phyloP scores from a whole-genome alignment of 2,797 vertebrate species.

The Brachyalestes nurse region DNA sequence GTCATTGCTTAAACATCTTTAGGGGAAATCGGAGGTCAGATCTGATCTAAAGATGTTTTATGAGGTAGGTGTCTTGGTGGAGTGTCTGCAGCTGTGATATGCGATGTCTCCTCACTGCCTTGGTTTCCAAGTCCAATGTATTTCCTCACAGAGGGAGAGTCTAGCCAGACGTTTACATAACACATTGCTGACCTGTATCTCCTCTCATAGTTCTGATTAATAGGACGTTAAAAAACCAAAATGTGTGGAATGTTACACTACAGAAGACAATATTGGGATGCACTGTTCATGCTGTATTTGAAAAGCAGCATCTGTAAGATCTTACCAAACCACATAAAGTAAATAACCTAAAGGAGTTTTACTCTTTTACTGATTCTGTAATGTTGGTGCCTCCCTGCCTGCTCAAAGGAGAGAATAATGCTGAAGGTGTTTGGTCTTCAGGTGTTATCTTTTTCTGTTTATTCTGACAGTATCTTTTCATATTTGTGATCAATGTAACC shows the following conservation, averaged over 20 bases:
- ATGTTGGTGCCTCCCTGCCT: too few relatives aligned
- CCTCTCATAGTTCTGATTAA: background rate
- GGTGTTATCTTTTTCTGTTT: background rate
- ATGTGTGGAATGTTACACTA: background rate
- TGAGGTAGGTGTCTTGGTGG: background rate
- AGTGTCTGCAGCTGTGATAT: conserved; percentile 18
- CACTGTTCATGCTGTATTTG: background rate
- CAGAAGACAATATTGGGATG: background rate
- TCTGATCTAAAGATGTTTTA: background rate
- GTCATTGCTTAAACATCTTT: background rate
- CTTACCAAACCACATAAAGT: background rate
- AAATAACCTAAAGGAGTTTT: background rate
- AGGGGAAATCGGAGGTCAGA: background rate
- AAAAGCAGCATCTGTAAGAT: background rate
- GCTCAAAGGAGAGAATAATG: background rate
- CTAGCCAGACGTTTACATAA: conserved; percentile 18
- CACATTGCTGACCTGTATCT: conserved; percentile 28
- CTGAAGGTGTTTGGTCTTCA: background rate
- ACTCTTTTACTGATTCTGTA: background rate
- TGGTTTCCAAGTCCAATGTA: conserved; percentile 20
- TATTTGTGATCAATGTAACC: too few relatives aligned
- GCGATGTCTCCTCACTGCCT: conserved; percentile 9
- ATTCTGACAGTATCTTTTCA: background rate
- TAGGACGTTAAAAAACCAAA: background rate
- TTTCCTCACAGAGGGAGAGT: conserved; percentile 23